phyloP scores from a whole-genome alignment of 1,140 invertebrate genomes.

The Aphelinus atriplicis region DNA sequence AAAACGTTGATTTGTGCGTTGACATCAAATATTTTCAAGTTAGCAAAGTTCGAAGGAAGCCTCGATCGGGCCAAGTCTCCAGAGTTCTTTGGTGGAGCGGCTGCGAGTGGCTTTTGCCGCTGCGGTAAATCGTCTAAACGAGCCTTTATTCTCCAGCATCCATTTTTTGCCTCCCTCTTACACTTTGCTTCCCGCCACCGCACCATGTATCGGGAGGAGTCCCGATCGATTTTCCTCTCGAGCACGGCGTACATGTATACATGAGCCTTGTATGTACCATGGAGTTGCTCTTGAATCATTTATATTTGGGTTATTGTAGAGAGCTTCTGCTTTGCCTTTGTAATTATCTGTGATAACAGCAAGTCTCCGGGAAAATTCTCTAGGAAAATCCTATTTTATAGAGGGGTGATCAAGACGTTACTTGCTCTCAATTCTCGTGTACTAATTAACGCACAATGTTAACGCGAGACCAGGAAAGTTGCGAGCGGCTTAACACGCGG shows the following conservation, averaged over 20 bases:
- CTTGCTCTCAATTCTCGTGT: conserved; percentile 36
- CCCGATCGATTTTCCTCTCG: conserved; percentile 18
- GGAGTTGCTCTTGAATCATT: no score
- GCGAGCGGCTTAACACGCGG: neutral
- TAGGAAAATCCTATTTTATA: no score
- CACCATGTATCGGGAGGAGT: neutral
- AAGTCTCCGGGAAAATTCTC: no score
- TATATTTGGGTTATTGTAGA: no score
- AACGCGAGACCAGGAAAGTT: conserved; percentile 34
- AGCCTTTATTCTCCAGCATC: neutral
- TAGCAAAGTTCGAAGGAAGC: no score
- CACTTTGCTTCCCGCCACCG: conserved; percentile 30
- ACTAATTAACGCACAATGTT: conserved; percentile 44
- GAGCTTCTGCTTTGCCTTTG: no score
- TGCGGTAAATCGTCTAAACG: conserved; percentile 13
- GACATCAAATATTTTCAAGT: no score
- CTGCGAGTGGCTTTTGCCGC: neutral
- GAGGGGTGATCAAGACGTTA: neutral
- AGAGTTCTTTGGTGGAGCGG: no score
- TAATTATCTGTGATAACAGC: no score
- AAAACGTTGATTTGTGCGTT: no score
- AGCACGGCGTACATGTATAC: neutral
- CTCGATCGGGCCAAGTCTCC: no score
- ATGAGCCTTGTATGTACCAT: no score
- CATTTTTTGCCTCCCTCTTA: conserved; percentile 4